phyloP scores from a whole-genome alignment of 2,113 vertebrate genomes.

The Phalacrocorax carbo region DNA sequence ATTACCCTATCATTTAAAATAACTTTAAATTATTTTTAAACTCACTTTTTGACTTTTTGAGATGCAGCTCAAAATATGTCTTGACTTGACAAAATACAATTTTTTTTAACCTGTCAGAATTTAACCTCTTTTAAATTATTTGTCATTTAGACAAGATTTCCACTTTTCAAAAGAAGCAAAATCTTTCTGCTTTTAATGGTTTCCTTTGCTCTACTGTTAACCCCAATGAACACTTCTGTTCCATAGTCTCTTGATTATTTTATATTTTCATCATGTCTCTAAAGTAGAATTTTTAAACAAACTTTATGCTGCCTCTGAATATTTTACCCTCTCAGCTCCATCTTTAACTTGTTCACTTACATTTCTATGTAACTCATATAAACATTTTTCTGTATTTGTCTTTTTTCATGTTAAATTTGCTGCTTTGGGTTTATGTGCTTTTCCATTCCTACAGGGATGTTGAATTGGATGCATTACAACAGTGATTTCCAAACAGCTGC shows the following conservation, averaged over 20 bases:
- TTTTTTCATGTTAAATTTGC: not conserved
- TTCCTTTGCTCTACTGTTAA: not conserved
- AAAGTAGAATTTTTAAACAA: not conserved
- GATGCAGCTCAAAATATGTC: not conserved
- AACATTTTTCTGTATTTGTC: not conserved
- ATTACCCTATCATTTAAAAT: not conserved
- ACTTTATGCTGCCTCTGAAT: not conserved
- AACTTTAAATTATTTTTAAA: not conserved
- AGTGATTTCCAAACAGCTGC: not conserved
- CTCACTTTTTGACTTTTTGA: not conserved
- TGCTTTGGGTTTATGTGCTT: not conserved
- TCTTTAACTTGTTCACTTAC: not conserved
- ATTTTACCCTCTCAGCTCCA: not conserved
- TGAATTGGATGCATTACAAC: not conserved
- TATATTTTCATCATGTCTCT: not conserved
- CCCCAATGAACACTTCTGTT: not conserved
- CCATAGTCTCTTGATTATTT: not conserved
- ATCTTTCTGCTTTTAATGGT: not conserved
- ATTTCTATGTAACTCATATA: not conserved
- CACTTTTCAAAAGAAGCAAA: not conserved
- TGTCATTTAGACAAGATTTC: not conserved
- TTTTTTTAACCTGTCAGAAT: not conserved
- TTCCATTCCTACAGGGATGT: not conserved
- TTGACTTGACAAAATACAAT: not conserved
- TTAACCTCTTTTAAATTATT: not conserved